A percentile compares a stretch with the other conserved stretches of the same genome.
Evolutionary conservation across 2,888 invertebrate genomes (phyloP).

Genomic region (Andrena fulva): DNA sequence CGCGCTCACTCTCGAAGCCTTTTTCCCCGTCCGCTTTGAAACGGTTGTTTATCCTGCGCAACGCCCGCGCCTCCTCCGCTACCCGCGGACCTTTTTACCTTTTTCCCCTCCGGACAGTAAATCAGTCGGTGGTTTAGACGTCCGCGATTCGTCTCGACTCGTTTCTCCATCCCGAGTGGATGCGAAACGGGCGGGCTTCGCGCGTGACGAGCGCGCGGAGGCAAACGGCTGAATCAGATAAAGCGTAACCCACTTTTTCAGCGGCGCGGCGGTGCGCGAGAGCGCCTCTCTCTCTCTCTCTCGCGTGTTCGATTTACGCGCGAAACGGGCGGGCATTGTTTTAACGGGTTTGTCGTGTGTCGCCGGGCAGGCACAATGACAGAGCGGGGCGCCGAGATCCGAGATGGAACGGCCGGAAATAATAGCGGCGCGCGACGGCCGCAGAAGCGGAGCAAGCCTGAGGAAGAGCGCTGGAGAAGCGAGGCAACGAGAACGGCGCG

Average conservation of each 20-base stretch:
- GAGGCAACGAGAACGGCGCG: constrained; percentile 45
- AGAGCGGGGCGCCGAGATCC: constrained; percentile 34
- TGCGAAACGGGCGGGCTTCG: background rate
- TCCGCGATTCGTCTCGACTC: background rate
- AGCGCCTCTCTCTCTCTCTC: constrained; percentile 41
- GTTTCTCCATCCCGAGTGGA: background rate
- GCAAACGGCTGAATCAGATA: constrained; percentile 42
- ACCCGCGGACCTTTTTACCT: background rate
- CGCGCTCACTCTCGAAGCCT: constrained; percentile 64
- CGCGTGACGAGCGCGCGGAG: constrained; percentile 3
- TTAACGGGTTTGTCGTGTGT: constrained; percentile 60
- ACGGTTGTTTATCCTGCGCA: constrained; percentile 12
- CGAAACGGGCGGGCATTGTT: constrained; percentile 51
- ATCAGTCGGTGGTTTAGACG: background rate
- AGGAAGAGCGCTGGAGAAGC: constrained; percentile 44
- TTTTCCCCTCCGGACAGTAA: background rate
- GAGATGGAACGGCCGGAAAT: constrained; percentile 69
- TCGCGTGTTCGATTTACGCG: constrained; percentile 33
- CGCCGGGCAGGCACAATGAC: constrained; percentile 44
- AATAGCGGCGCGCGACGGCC: constrained; percentile 57
- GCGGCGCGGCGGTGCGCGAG: constrained; percentile 28
- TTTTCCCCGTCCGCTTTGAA: constrained; percentile 19
- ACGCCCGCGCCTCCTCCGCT: background rate
- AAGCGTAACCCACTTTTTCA: constrained; percentile 55
- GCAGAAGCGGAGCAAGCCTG: constrained; percentile 28